Evolutionary conservation across 2,113 vertebrate genomes (phyloP), one percentile per base, ranked within the genome.

Genomic region (Chionis minor): DNA sequence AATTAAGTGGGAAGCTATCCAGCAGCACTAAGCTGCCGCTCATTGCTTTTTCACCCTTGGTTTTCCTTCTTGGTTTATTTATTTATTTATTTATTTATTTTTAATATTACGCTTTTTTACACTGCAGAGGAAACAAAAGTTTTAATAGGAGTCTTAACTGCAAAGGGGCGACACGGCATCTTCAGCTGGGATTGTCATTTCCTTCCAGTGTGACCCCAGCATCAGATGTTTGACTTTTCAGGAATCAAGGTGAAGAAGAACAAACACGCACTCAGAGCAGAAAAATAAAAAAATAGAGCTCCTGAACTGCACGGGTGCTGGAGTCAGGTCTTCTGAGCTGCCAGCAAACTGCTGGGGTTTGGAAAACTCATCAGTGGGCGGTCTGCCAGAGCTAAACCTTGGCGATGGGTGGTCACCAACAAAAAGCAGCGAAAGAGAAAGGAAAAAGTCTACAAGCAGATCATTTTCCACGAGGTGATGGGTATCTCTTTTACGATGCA

Each of bases 281-380:
- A 44, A 35, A 33, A 66, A 56, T 15, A 58, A n/a, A 63, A 62
- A 35, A 33, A 81, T 51, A 58, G 83, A 81, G 86, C 19, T 30
- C 52, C 81, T 56, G 70, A 75, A 61, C 82, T 47, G 86, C 20
- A 30, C 54, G 38, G 73, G 85, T 61, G 71, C 82, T 45, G 21
- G 78, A 28, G 72, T 72, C 55, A 71, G 88, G 63, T 83, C 24
- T 40, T 54, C 97, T 30, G 54, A 92, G 86, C 93, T 95, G 82
- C 97, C 96, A 97, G 90, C 55, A 5, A 67, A 95, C 81, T 63
- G 92, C 95, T 62, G 94, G 47, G 81, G 88, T 96, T 98, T 98
- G 99, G 98, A 98, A 99, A 99, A 99, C 96, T 98, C 98, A 99
- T 99, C 98, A 98, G 93, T 38, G 86, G 84, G 93, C 91, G 62